Conservation (phyloP, 1,140 invertebrate species). For the Habropoda laboriosa region DNA sequence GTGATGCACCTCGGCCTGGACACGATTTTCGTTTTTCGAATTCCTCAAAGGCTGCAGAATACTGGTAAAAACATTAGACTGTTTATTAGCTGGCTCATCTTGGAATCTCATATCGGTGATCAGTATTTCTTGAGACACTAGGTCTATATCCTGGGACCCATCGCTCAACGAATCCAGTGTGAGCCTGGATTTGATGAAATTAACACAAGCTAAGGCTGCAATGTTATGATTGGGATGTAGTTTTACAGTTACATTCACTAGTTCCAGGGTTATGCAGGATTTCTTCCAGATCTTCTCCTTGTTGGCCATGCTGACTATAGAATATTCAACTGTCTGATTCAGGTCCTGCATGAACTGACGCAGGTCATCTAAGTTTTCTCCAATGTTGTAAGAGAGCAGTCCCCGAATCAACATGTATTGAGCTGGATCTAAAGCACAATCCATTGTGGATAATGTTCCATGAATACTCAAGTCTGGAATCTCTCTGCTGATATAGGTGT, state of each 20-base stretch:
- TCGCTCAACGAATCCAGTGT: conserved; percentile 93
- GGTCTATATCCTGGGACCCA: conserved; percentile 94
- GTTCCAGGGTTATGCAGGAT: conserved; percentile 90
- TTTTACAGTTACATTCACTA: conserved; percentile 93
- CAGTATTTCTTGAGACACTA: conserved; percentile 95
- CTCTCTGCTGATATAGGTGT: conserved; percentile 85
- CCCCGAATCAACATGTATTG: conserved; percentile 96
- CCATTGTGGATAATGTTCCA: conserved; percentile 92
- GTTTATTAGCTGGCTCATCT: conserved; percentile 86
- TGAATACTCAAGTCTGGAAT: conserved; percentile 93
- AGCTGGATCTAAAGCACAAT: conserved; percentile 90
- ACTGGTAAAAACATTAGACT: conserved; percentile 93
- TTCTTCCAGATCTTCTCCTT: conserved; percentile 85
- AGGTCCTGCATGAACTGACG: conserved; percentile 72
- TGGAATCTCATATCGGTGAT: conserved; percentile 91
- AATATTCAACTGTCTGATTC: conserved; percentile 60
- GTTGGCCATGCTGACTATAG: conserved; percentile 47
- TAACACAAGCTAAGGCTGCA: conserved; percentile 90
- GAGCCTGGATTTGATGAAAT: conserved; percentile 95
- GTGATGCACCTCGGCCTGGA: conserved; percentile 92
- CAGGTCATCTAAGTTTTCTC: conserved; percentile 91
- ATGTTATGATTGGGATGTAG: conserved; percentile 84
- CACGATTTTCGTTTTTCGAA: conserved; percentile 82
- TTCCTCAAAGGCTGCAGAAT: conserved; percentile 91
- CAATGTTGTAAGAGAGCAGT: conserved; percentile 94